Evolutionary conservation across 2,888 invertebrate genomes (phyloP), one percentile per base, ranked within the genome.

Genomic region (Spilarctia lutea): DNA sequence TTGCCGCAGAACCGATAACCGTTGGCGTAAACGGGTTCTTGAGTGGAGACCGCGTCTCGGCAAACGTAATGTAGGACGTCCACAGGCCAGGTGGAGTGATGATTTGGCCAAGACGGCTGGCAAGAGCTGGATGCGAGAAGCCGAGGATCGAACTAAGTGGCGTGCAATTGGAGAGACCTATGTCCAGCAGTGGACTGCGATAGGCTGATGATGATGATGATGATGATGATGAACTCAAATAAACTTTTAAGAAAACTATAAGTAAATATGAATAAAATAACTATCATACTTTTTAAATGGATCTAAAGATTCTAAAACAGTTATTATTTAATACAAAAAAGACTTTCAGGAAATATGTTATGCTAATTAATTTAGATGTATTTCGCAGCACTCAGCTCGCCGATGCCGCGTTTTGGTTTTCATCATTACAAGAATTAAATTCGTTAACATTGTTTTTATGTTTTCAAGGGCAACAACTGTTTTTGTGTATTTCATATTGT

Each of bases 391-490:
- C 30, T 30, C 2, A 63, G 30, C 63, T 16, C 30, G 18, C 16
- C 30, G 63, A 30, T 63, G 18, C 18, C n/a, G n/a, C 11, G 52
- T 56, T 30, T 30, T 30, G 30, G 2, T 30, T 27, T 68, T 45
- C 11, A 20, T 48, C 48, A 45, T 39, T 52, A 52, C n/a, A n/a
- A 65, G 33, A 33, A 70, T 42, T 70, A 27, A 71, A 45, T 73
- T 63, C 60, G 20, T 69, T 65, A 13, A 42, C 74, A 78, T 84
- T 85, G 80, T 84, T 79, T 80, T 73, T 65, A 11, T 68, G 56
- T 33, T 70, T 85, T 80, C 84, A 85, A 85, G 84, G 85, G 79
- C 82, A 74, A 79, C 67, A 60, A 35, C 42, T 74, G 67, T 75
- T 77, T 77, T 79, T 74, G 68, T 83, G 80, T 79, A 48, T 66